Conservation (phyloP, 2,888 invertebrate species). For the Operophtera brumata region DNA sequence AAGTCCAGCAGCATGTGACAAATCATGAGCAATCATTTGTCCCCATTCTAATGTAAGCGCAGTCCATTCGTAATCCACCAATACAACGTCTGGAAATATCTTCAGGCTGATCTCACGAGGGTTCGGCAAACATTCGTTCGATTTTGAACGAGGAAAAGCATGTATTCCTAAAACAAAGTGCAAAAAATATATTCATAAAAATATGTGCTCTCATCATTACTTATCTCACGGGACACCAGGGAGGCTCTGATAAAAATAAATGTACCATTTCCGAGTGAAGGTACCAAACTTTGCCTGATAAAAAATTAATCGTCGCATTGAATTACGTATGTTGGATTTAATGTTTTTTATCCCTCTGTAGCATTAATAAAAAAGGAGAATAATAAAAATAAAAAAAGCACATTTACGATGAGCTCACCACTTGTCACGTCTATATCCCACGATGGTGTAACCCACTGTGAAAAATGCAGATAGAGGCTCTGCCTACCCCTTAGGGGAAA, state of each 20-base stretch:
- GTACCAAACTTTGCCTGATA: constrained; percentile 6
- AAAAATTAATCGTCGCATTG: constrained; percentile 6
- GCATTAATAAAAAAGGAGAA: too few species aligned
- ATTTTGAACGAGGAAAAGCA: constrained; percentile 12
- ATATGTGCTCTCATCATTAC: constrained; percentile 14
- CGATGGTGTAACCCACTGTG: too few species aligned
- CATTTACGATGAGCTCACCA: too few species aligned
- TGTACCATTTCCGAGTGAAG: constrained; percentile 1
- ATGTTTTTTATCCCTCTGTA: too few species aligned
- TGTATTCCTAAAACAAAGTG: constrained; percentile 20
- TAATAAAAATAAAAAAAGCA: too few species aligned
- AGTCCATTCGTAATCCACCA: constrained; percentile 8
- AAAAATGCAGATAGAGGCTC: too few species aligned
- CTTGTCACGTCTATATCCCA: too few species aligned
- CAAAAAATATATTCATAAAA: constrained; percentile 8
- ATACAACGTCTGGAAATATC: constrained; percentile 8
- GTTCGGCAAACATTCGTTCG: constrained; percentile 15
- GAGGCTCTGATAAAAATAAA: constrained; percentile 10
- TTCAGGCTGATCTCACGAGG: constrained; percentile 12
- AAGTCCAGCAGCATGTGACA: constrained; percentile 21
- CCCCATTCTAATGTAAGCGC: constrained; percentile 24
- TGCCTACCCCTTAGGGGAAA: too few species aligned
- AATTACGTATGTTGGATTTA: background rate
- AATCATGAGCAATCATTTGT: constrained; percentile 33
- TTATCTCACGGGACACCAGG: constrained; percentile 12